Evolutionary conservation across 2,797 vertebrate species (phyloP), one percentile per base, ranked within the genome.

Genomic region (Hippoglossus hippoglossus): DNA sequence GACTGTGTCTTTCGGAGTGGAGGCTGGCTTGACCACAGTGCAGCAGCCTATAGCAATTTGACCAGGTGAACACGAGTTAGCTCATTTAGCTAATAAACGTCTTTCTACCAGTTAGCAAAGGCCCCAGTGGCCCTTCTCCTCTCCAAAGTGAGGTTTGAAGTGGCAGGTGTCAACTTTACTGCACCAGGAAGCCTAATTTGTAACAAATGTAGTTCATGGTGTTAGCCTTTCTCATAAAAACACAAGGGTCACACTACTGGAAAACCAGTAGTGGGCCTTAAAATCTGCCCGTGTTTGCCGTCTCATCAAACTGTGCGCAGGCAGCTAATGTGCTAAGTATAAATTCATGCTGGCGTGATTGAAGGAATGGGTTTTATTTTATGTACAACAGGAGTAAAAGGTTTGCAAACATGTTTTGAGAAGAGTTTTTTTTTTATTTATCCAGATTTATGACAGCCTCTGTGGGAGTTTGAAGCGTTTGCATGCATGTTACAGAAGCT

Each of bases 151-250:
- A 82, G 77, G 66, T 89, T 92, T 93, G 85, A 92, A 91, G 86
- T 92, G 83, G 87, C 89, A 92, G 91, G 91, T 93, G 91, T 82
- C 82, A 94, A 88, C 76, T 90, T 94, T 89, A 91, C 64, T 39
- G 77, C 79, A 70, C 26, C 41, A 80, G 74, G 79, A 87, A 91
- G 89, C 81, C 83, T 91, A 93, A 93, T 91, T 89, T 90, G 84
- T 89, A 87, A 82, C 91, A 92, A 92, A 90, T 93, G 91, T 85
- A 79, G 79, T 88, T 81, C 77, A 80, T 55, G 73, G 84, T 90
- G 85, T 81, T 71, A 78, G 79, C 83, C 75, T 75, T 67, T 24
- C 79, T 59, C 78, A 77, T 93, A 89, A 93, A 46, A 91, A 85
- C 82, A 72, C 22, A 58, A 84, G 67, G 79, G 87, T 80, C 84